Evolutionary conservation across 2,113 vertebrate species (phyloP).

Genomic region (Carassius carassius): DNA sequence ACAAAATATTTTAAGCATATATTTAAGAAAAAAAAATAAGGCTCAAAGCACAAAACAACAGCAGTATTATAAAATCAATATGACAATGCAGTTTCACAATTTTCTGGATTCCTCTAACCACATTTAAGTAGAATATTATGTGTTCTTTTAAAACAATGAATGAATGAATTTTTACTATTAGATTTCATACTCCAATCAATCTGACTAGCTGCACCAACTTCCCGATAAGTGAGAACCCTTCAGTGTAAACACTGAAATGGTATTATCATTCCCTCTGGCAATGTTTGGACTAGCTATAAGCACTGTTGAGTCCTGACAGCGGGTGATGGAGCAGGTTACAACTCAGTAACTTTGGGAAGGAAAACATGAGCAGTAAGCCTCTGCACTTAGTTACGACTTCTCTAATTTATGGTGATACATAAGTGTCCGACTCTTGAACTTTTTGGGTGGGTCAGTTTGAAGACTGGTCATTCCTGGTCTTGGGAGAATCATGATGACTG

Average conservation of each 20-base stretch:
- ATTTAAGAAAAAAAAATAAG: too few relatives aligned
- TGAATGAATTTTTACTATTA: background rate
- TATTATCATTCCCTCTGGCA: slow-evolving; percentile 5
- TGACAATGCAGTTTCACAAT: background rate
- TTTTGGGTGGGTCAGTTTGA: background rate
- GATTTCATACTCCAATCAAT: background rate
- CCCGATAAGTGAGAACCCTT: background rate
- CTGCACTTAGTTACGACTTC: background rate
- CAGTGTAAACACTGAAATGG: background rate
- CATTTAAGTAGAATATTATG: background rate
- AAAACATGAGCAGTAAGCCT: background rate
- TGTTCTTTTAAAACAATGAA: background rate
- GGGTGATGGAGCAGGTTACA: background rate
- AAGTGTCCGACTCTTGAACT: background rate
- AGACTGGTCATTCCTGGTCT: background rate
- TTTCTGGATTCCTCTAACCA: background rate
- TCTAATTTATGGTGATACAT: background rate
- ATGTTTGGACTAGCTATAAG: slow-evolving; percentile 27
- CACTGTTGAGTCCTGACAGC: slow-evolving; percentile 1
- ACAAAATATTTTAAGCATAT: too few relatives aligned
- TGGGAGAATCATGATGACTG: background rate
- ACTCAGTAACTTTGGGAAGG: background rate
- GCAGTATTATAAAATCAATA: background rate
- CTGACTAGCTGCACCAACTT: background rate
- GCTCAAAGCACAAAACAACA: background rate